phyloP scores from a whole-genome alignment of 2,797 vertebrate species.

The Perodicticus potto region DNA sequence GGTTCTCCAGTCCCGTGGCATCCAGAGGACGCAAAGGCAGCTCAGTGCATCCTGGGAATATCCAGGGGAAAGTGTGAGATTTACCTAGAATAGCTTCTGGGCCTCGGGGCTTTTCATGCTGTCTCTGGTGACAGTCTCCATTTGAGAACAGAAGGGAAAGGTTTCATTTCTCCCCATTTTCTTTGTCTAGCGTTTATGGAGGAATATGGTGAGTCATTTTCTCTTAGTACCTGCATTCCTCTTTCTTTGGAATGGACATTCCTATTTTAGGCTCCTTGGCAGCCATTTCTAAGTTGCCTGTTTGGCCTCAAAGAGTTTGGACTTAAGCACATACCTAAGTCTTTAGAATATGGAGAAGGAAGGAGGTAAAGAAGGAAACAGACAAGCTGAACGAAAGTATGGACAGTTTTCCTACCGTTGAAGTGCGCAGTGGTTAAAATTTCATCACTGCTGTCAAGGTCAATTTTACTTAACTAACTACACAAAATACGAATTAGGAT shows the following conservation, averaged over 20 bases:
- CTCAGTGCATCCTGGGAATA: background rate
- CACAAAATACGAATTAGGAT: background rate
- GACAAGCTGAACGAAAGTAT: background rate
- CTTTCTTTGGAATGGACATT: slow-evolving; percentile 27
- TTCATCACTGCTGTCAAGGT: background rate
- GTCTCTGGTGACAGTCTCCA: background rate
- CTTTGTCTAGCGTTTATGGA: background rate
- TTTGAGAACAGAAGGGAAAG: slow-evolving; percentile 60
- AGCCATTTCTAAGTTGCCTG: slow-evolving; percentile 41
- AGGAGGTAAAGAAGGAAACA: background rate
- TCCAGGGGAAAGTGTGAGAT: background rate
- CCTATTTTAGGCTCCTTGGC: slow-evolving; percentile 18
- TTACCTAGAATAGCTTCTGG: slow-evolving; percentile 40
- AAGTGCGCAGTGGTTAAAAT: background rate
- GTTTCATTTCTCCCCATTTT: slow-evolving; percentile 48
- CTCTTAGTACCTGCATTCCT: background rate
- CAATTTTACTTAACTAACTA: background rate
- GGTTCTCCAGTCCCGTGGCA: background rate
- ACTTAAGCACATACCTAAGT: background rate
- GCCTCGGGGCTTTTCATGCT: background rate
- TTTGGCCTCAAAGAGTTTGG: background rate
- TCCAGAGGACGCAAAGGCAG: background rate
- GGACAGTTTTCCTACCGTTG: background rate
- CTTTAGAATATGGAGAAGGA: background rate
- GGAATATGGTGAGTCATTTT: background rate